phyloP scores from a whole-genome alignment of 2,113 vertebrate species.

The Oryzias woworae region DNA sequence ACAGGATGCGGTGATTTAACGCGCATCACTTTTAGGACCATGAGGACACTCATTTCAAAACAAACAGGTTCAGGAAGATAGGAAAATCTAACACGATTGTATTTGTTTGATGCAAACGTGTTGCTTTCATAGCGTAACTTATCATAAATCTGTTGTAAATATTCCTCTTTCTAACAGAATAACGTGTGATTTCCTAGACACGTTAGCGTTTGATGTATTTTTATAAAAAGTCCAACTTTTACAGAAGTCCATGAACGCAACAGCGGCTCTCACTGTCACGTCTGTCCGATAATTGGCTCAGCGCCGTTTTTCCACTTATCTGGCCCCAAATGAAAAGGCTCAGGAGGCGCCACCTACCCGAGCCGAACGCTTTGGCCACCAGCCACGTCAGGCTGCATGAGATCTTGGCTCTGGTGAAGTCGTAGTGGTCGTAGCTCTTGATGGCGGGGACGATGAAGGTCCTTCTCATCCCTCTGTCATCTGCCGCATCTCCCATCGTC shows the following conservation, averaged over 20 bases:
- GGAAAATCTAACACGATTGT: background rate
- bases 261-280: background rate
- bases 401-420: constrained; percentile 93
- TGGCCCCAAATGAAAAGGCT: background rate
- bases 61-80: background rate
- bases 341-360: constrained; percentile 84
- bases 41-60: background rate
- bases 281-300: constrained; percentile 10
- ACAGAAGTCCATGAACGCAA: too few relatives aligned
- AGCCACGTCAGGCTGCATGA: constrained; percentile 97
- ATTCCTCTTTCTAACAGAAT: too few relatives aligned
- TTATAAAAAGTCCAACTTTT: too few relatives aligned
- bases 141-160: too few relatives aligned
- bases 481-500: constrained; percentile 89
- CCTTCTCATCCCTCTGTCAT: constrained; percentile 79
- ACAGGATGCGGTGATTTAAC: background rate
- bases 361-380: constrained; percentile 97
- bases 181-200: too few relatives aligned
- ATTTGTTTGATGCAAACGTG: too few relatives aligned
- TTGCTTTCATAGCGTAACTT: too few relatives aligned
- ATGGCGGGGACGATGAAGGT: constrained; percentile 95
- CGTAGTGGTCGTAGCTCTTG: constrained; percentile 95
- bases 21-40: background rate
- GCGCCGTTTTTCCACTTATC: constrained; percentile 11
- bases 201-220: too few relatives aligned